Evolutionary conservation across 1,140 invertebrate species (phyloP).

Genomic region (Antheraea mylitta): DNA sequence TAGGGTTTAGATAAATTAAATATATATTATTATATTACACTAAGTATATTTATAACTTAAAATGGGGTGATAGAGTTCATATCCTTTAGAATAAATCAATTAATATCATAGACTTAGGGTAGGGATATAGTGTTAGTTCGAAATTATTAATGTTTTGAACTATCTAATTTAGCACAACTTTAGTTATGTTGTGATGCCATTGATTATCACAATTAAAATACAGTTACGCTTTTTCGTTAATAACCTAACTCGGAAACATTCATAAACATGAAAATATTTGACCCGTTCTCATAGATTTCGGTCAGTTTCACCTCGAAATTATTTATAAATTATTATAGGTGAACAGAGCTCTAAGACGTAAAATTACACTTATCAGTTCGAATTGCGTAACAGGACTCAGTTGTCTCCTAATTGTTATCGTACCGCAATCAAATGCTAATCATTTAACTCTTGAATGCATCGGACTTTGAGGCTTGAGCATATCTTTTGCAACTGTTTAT

Average conservation of each 20-base stretch:
- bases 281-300: conserved; percentile 10
- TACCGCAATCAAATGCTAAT: conserved; percentile 62
- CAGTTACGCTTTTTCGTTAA: background rate
- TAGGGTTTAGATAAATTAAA: too few relatives aligned
- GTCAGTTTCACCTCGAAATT: conserved; percentile 3
- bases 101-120: too few relatives aligned
- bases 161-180: too few relatives aligned
- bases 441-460: conserved; percentile 79
- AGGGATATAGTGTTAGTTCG: too few relatives aligned
- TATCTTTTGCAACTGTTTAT: conserved; percentile 80
- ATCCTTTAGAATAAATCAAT: too few relatives aligned
- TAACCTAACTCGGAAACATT: background rate
- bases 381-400: conserved; percentile 83
- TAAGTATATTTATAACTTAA: too few relatives aligned
- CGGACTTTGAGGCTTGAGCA: conserved; percentile 81
- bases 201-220: background rate
- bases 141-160: too few relatives aligned
- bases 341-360: conserved; percentile 83
- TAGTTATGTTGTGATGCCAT: background rate
- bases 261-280: conserved; percentile 3
- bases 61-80: too few relatives aligned
- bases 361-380: conserved; percentile 81
- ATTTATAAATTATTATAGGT: conserved; percentile 83
- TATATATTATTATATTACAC: too few relatives aligned
- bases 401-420: conserved; percentile 80